phyloP scores from a whole-genome alignment of 2,113 vertebrate genomes.

The Catharus bicknelli region DNA sequence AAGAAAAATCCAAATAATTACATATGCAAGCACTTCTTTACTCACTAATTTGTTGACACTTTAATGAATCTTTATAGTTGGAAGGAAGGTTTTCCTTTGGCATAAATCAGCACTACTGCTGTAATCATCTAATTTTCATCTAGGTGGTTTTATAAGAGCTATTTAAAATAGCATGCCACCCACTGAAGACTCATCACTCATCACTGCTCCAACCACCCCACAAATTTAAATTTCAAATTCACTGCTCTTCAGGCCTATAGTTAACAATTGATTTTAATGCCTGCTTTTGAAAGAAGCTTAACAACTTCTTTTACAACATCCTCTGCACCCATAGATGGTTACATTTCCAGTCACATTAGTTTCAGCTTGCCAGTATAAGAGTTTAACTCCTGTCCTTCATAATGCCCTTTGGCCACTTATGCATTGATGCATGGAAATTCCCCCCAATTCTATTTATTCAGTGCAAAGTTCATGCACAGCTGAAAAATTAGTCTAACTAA shows the following conservation, averaged over 20 bases:
- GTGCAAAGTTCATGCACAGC: neutral
- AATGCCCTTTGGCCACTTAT: neutral
- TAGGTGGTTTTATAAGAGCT: slow-evolving; percentile 29
- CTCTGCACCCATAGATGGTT: neutral
- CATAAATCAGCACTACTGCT: neutral
- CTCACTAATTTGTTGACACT: slow-evolving; percentile 23
- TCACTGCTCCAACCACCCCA: neutral
- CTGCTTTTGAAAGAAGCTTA: neutral
- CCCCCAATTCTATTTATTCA: neutral
- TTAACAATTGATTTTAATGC: neutral
- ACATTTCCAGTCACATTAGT: neutral
- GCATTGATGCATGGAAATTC: neutral
- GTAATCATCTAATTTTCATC: slow-evolving; percentile 36
- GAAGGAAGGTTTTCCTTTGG: slow-evolving; percentile 11
- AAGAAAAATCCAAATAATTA: slow-evolving; percentile 10
- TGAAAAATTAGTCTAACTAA: neutral
- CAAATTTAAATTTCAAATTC: slow-evolving; percentile 20
- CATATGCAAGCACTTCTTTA: neutral
- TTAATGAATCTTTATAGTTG: neutral
- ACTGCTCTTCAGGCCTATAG: neutral
- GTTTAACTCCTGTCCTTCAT: neutral
- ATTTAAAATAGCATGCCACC: slow-evolving; percentile 25
- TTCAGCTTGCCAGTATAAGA: neutral
- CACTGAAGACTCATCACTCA: slow-evolving; percentile 8
- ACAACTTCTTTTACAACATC: neutral